These are phyloP conservation scores for Drosophila anomalata DNA, from an alignment of 2,888 invertebrate species.

Conservation along the genomic window DNA sequence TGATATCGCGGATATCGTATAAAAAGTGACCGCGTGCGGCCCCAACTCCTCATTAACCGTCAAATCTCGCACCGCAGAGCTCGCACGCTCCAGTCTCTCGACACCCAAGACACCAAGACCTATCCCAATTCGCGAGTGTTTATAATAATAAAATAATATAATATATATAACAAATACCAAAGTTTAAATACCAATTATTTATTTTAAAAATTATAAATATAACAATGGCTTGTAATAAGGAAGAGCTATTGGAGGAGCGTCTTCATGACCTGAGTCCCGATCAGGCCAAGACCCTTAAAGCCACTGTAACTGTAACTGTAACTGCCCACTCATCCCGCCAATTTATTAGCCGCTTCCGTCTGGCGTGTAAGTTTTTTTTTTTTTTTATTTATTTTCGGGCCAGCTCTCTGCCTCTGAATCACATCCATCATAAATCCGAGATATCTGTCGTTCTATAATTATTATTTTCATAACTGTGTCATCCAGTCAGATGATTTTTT, in stretches of 20 bases:
- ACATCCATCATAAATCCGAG: neutral
- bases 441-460: neutral
- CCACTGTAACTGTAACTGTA: neutral
- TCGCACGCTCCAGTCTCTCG: slow-evolving; percentile 8
- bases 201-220: neutral
- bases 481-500: neutral
- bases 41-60: slow-evolving; percentile 35
- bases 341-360: neutral
- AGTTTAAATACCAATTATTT: neutral
- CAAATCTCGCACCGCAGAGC: slow-evolving; percentile 34
- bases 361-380: neutral
- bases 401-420: neutral
- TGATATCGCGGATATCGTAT: slow-evolving; percentile 30
- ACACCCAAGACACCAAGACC: neutral
- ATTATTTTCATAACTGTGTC: neutral
- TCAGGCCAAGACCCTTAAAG: neutral
- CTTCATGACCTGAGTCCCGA: neutral
- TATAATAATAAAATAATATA: too few species aligned
- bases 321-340: neutral
- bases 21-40: slow-evolving; percentile 13
- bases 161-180: neutral
- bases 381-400: too few species aligned
- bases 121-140: slow-evolving; percentile 5
- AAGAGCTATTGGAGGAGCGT: neutral
- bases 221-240: neutral